phyloP scores from a whole-genome alignment of 2,113 vertebrate species.

The Toxostoma redivivum region DNA sequence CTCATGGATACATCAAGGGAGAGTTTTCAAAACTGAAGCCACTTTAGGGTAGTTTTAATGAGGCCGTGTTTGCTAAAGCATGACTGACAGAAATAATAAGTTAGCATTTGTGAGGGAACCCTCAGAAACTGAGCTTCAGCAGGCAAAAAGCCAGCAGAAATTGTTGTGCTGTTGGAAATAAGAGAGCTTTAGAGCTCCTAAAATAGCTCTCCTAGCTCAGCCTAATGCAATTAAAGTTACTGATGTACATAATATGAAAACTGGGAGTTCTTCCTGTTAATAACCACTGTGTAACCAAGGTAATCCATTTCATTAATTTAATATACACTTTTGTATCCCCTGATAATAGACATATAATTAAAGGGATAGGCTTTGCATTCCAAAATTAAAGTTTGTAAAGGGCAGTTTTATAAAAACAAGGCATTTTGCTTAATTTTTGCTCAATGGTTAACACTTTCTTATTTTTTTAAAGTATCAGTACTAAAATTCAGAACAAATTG shows the following conservation, averaged over 20 bases:
- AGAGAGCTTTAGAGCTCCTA: slow-evolving; percentile 26
- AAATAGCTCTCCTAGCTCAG: slow-evolving; percentile 72
- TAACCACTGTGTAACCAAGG: slow-evolving; percentile 75
- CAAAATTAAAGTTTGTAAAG: slow-evolving; percentile 60
- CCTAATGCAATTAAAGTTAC: slow-evolving; percentile 82
- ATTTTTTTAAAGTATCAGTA: not conserved
- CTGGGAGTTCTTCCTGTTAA: slow-evolving; percentile 75
- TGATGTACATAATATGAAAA: slow-evolving; percentile 79
- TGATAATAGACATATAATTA: slow-evolving; percentile 67
- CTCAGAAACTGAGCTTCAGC: slow-evolving; percentile 72
- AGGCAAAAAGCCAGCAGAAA: slow-evolving; percentile 76
- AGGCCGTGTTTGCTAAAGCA: slow-evolving; percentile 70
- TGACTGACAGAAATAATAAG: slow-evolving; percentile 83
- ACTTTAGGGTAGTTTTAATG: slow-evolving; percentile 67
- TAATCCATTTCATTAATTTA: slow-evolving; percentile 76
- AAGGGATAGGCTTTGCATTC: slow-evolving; percentile 62
- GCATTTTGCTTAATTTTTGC: slow-evolving; percentile 14
- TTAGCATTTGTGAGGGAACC: slow-evolving; percentile 62
- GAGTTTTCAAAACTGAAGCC: slow-evolving; percentile 16
- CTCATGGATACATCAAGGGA: not conserved
- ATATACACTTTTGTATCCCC: slow-evolving; percentile 63
- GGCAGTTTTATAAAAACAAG: slow-evolving; percentile 1
- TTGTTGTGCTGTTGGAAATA: slow-evolving; percentile 62
- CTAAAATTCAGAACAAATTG: not conserved
- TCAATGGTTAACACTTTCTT: not conserved